Percentiles rank a stretch among this genome's conserved stretches.
Conservation (phyloP, 2,888 invertebrate species). For the Boloria selene region DNA sequence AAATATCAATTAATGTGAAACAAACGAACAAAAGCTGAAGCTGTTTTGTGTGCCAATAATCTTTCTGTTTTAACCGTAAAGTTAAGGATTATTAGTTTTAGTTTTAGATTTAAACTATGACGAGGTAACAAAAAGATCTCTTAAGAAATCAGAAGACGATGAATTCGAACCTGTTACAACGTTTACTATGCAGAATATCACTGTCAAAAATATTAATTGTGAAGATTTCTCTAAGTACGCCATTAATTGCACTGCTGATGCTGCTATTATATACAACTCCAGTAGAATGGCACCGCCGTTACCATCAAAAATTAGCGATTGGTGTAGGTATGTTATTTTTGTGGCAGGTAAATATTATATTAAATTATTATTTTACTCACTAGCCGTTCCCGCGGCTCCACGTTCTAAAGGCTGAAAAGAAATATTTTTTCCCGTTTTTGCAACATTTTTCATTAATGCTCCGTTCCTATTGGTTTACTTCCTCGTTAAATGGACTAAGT, state of each 20-base stretch:
- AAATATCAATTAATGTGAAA: no score
- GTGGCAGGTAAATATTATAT: no score
- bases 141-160: constrained; percentile 42
- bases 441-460: no score
- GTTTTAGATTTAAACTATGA: constrained; percentile 34
- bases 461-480: no score
- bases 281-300: constrained; percentile 60
- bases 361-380: no score
- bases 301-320: constrained; percentile 59
- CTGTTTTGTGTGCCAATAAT: no score
- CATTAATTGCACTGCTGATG: constrained; percentile 59
- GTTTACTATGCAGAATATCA: constrained; percentile 45
- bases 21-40: background rate
- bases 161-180: constrained; percentile 58
- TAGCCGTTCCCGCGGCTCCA: no score
- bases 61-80: no score
- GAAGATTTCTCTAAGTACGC: constrained; percentile 59
- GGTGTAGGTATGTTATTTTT: constrained; percentile 62
- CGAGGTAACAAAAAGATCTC: constrained; percentile 3
- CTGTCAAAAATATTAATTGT: constrained; percentile 57
- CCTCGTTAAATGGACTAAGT: no score
- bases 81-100: background rate
- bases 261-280: constrained; percentile 63
- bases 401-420: no score
- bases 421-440: no score